Evolutionary conservation across 2,797 vertebrate genomes (phyloP).

Genomic region (Miichthys miiuy): DNA sequence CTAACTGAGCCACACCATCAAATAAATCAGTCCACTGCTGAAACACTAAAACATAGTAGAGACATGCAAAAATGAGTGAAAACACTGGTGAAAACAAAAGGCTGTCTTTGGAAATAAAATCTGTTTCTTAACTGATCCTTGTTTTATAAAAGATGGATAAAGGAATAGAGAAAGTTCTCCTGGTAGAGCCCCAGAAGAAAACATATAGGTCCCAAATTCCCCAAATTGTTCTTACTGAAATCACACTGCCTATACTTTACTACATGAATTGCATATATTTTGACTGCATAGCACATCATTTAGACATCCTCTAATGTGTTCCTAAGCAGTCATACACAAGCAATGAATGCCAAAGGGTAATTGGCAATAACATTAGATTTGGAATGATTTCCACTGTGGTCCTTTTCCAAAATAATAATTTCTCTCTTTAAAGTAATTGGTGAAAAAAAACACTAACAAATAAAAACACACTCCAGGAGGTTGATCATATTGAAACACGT

Average conservation of each 20-base stretch:
- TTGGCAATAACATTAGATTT: neutral
- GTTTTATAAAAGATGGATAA: conserved; percentile 20
- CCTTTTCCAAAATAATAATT: conserved; percentile 14
- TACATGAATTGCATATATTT: neutral
- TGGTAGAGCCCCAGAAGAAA: neutral
- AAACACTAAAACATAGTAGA: neutral
- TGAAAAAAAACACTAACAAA: conserved; percentile 5
- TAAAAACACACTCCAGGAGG: neutral
- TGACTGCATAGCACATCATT: conserved; percentile 24
- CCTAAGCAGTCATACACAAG: conserved; percentile 8
- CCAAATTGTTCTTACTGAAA: conserved; percentile 15
- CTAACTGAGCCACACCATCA: neutral
- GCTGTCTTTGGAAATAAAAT: neutral
- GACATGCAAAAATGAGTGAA: neutral
- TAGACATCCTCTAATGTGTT: conserved; percentile 6
- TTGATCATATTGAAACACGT: conserved; percentile 28
- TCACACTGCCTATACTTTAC: neutral
- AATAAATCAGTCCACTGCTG: neutral
- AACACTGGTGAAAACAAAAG: neutral
- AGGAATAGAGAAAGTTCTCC: neutral
- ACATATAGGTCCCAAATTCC: conserved; percentile 14
- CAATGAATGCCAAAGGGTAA: conserved; percentile 7
- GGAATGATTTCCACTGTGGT: neutral
- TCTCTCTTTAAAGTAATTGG: conserved; percentile 7
- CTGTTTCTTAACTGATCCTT: conserved; percentile 13